These are phyloP conservation scores for Myotis davidii DNA, from an alignment of 2,113 vertebrate species.

Conservation along the genomic window DNA sequence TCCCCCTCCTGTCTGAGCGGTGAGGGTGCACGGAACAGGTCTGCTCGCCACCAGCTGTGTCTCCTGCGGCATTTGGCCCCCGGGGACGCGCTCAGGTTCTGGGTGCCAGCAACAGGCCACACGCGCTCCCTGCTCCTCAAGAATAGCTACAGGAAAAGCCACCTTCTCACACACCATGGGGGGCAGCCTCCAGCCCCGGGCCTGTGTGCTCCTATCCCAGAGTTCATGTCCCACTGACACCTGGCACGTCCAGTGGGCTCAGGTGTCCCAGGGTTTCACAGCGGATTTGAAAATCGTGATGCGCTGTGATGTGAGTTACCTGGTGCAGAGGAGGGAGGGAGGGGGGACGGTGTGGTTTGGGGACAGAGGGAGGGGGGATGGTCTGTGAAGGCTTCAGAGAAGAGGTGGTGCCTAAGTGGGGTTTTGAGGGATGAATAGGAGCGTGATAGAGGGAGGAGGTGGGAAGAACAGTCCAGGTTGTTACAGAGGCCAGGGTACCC, in stretches of 20 bases:
- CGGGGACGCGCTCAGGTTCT: accelerated
- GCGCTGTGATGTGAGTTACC: accelerated
- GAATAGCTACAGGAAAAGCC: not conserved
- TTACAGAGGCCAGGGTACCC: accelerated
- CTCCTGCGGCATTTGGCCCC: not conserved
- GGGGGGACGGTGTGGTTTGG: not conserved
- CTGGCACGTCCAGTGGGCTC: not conserved
- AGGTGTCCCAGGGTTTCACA: not conserved
- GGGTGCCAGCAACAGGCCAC: accelerated
- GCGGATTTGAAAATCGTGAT: accelerated
- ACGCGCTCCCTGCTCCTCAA: accelerated
- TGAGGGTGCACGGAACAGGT: not conserved
- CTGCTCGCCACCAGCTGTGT: accelerated
- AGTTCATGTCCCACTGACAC: accelerated
- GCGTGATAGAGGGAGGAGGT: not conserved
- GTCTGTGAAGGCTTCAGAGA: not conserved
- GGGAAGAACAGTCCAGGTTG: not conserved
- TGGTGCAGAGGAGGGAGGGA: not conserved
- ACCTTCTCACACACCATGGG: not conserved
- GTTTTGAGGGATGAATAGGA: conserved; percentile 23
- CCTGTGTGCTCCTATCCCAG: accelerated
- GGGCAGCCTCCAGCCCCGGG: not conserved
- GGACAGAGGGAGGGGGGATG: not conserved
- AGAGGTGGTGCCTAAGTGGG: not conserved
- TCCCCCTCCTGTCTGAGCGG: accelerated